Evolutionary conservation across 2,797 vertebrate species (phyloP).

Genomic region (Chrysocyon brachyurus): DNA sequence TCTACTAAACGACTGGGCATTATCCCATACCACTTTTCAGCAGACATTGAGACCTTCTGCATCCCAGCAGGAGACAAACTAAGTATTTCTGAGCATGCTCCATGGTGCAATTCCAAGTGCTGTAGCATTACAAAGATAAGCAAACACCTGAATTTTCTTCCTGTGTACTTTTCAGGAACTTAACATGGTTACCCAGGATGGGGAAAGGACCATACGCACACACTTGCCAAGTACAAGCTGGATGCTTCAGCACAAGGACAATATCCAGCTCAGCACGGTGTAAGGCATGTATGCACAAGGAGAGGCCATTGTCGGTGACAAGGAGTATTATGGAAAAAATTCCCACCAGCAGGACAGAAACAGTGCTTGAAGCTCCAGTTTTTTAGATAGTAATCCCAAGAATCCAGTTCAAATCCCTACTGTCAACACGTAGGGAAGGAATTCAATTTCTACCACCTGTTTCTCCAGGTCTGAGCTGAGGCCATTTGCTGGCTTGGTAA

Average conservation of each 20-base stretch:
- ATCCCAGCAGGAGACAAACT: not conserved
- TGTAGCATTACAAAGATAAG: conserved; percentile 72
- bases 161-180: conserved; percentile 6
- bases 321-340: conserved; percentile 59
- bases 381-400: conserved; percentile 65
- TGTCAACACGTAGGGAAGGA: conserved; percentile 46
- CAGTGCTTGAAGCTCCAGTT: conserved; percentile 66
- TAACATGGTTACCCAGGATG: rapidly evolving
- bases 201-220: not conserved
- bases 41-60: conserved; percentile 68
- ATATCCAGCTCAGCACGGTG: conserved; percentile 69
- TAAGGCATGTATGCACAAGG: conserved; percentile 85
- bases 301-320: conserved; percentile 35
- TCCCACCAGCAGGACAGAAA: conserved; percentile 65
- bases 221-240: not conserved
- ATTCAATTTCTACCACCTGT: not conserved
- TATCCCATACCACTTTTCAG: not conserved
- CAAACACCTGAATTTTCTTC: conserved; percentile 40
- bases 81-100: conserved; percentile 50
- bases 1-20: not conserved
- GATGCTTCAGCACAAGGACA: conserved; percentile 52
- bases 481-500: conserved; percentile 73
- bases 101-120: conserved; percentile 31
- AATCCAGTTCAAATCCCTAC: conserved; percentile 68
- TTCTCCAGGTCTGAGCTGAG: conserved; percentile 68